phyloP scores from a whole-genome alignment of 1,140 invertebrate genomes.

The Chlorops oryzae region DNA sequence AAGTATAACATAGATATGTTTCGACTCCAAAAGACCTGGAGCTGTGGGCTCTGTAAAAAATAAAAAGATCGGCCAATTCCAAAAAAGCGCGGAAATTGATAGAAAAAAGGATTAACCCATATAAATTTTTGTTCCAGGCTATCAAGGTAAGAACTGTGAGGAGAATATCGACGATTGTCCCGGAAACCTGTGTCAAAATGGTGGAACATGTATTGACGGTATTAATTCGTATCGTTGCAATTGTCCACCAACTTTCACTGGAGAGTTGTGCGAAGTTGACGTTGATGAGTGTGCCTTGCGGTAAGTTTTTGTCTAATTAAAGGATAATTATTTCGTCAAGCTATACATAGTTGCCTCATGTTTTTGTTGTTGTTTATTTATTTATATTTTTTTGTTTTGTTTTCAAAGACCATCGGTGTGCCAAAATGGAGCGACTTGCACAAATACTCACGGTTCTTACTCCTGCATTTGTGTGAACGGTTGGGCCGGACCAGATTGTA shows the following conservation, averaged over 20 bases:
- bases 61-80: too few species aligned
- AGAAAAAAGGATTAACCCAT: neutral
- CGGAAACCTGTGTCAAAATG: slow-evolving; percentile 84
- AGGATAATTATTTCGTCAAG: too few species aligned
- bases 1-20: too few species aligned
- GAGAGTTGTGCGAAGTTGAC: slow-evolving; percentile 71
- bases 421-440: slow-evolving; percentile 91
- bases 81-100: too few species aligned
- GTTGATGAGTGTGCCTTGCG: slow-evolving; percentile 73
- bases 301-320: too few species aligned
- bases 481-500: slow-evolving; percentile 87
- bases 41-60: too few species aligned
- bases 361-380: too few species aligned
- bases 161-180: slow-evolving; percentile 88
- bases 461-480: slow-evolving; percentile 96
- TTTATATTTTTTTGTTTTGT: slow-evolving; percentile 2
- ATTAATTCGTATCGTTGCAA: slow-evolving; percentile 81
- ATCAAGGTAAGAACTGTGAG: slow-evolving; percentile 78
- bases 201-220: slow-evolving; percentile 81
- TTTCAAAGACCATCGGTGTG: slow-evolving; percentile 68
- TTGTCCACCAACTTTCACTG: slow-evolving; percentile 82
- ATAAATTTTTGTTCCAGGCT: slow-evolving; percentile 58
- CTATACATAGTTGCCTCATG: neutral
- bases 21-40: too few species aligned
- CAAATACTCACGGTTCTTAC: slow-evolving; percentile 82